Evolutionary conservation across 2,797 vertebrate species (phyloP).

Genomic region (Acropternis orthonyx): DNA sequence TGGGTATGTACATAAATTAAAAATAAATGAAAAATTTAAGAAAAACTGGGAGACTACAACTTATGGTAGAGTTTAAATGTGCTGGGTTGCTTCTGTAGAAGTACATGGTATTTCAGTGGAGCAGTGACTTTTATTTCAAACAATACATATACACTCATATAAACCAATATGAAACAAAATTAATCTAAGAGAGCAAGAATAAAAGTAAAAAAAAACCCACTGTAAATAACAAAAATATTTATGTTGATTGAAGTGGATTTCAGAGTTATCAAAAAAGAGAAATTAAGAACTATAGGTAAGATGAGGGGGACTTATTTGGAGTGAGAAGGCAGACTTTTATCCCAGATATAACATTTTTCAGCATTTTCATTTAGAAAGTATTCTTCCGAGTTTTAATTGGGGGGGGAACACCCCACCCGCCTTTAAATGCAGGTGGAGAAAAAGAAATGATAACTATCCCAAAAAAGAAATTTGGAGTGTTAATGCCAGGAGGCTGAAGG

Average conservation of each 20-base stretch:
- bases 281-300: not conserved
- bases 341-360: not conserved
- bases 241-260: not conserved
- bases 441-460: not conserved
- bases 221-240: not conserved
- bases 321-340: not conserved
- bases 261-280: not conserved
- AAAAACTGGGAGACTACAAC: not conserved
- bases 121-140: not conserved
- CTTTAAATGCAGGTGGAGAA: not conserved
- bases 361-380: not conserved
- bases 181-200: not conserved
- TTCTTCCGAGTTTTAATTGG: not conserved
- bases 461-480: not conserved
- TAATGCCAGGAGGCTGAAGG: not conserved
- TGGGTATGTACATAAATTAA: not conserved
- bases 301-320: not conserved
- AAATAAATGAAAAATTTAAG: not conserved
- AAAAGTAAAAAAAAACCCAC: not conserved
- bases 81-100: not conserved
- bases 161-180: not conserved
- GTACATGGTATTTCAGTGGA: not conserved
- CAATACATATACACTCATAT: too few relatives aligned
- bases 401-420: fast-evolving
- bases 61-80: not conserved